These are phyloP conservation scores for Venusia cambrica DNA, from an alignment of 2,888 invertebrate genomes.

Conservation along the genomic window DNA sequence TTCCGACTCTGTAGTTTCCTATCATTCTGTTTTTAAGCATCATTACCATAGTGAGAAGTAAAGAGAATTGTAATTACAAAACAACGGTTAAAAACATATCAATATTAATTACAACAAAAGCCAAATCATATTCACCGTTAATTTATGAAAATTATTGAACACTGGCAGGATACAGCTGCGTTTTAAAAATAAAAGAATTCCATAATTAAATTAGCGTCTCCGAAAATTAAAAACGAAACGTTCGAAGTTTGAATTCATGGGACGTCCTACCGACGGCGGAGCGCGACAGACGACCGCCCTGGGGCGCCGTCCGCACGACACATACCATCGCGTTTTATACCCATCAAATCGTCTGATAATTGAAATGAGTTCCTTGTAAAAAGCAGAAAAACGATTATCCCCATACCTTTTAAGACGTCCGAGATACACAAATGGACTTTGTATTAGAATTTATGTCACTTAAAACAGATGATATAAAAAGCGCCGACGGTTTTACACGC, in stretches of 20 bases:
- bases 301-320: conserved; percentile 73
- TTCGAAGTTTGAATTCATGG: conserved; percentile 46
- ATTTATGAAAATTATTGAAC: conserved; percentile 55
- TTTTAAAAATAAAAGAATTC: conserved; percentile 50
- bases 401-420: conserved; percentile 78
- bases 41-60: conserved; percentile 32
- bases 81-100: too few relatives aligned
- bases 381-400: conserved; percentile 80
- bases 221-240: conserved; percentile 59
- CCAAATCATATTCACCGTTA: conserved; percentile 49
- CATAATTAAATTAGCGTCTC: conserved; percentile 79
- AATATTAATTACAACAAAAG: conserved; percentile 36
- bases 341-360: conserved; percentile 79
- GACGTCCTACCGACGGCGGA: conserved; percentile 43
- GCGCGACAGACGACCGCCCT: conserved; percentile 49
- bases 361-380: conserved; percentile 81
- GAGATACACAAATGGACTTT: conserved; percentile 81
- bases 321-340: conserved; percentile 73
- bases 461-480: conserved; percentile 77
- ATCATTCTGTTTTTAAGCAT: conserved; percentile 28
- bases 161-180: conserved; percentile 69
- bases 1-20: conserved; percentile 19
- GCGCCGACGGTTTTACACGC: conserved; percentile 79
- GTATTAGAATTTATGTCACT: conserved; percentile 82
- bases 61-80: conserved; percentile 30